A percentile compares a stretch with the other conserved stretches of the same genome.
These are phyloP conservation scores for Urophycis tenuis DNA, from an alignment of 2,797 vertebrate species.

Conservation along the genomic window DNA sequence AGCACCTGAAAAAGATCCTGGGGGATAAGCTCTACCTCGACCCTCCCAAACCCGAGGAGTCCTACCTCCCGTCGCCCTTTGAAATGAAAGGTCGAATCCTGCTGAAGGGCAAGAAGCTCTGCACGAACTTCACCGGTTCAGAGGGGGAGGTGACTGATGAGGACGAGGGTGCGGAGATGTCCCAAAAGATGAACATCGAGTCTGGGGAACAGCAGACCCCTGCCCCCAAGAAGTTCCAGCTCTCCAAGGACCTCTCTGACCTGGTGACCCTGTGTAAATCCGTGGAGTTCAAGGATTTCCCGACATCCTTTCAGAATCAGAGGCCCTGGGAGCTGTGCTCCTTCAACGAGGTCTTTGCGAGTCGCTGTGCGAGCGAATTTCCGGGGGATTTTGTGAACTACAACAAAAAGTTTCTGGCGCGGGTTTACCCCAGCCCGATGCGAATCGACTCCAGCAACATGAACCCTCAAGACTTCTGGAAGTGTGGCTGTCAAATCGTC, in stretches of 20 bases:
- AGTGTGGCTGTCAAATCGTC: constrained; percentile 97
- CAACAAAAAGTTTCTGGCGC: constrained; percentile 92
- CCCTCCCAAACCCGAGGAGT: constrained; percentile 81
- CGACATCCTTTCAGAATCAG: constrained; percentile 87
- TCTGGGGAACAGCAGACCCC: constrained; percentile 74
- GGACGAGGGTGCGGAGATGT: constrained; percentile 97
- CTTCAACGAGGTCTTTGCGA: constrained; percentile 94
- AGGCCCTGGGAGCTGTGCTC: constrained; percentile 98
- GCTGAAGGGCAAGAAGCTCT: constrained; percentile 91
- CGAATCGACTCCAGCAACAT: constrained; percentile 98
- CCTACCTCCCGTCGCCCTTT: constrained; percentile 86
- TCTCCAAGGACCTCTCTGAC: constrained; percentile 94
- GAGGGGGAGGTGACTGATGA: constrained; percentile 97
- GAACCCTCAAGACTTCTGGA: constrained; percentile 99
- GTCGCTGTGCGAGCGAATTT: constrained; percentile 84
- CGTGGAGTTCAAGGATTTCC: constrained; percentile 92
- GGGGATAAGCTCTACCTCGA: constrained; percentile 84
- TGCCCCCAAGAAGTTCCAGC: constrained; percentile 81
- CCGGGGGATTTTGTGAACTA: constrained; percentile 98
- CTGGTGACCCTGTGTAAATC: constrained; percentile 95
- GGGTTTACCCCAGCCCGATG: constrained; percentile 96
- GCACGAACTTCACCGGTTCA: constrained; percentile 75
- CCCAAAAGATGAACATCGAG: constrained; percentile 83
- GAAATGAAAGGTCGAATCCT: constrained; percentile 88
- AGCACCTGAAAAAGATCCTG: constrained; percentile 93